These are phyloP conservation scores for Axinella damicornis DNA, from an alignment of 37 sponge, comb jelly and placozoan species.

Conservation along the genomic window DNA sequence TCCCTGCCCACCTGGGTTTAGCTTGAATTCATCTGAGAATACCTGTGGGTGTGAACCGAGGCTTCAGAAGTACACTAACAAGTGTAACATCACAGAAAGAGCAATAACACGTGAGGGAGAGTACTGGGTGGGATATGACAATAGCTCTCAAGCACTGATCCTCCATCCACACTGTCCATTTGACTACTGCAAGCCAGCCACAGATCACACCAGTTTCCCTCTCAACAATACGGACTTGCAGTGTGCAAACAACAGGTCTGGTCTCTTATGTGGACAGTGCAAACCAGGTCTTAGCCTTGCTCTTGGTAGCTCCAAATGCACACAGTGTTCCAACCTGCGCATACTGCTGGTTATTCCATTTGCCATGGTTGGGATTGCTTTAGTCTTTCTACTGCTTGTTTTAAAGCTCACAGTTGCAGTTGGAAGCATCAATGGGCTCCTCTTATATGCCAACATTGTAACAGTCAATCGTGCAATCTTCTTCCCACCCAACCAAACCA, in stretches of 20 bases:
- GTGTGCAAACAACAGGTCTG: constrained; percentile 4
- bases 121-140: background rate
- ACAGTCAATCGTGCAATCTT: constrained; percentile 7
- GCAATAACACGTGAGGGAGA: background rate
- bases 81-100: too few species aligned
- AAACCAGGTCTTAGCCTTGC: constrained; percentile 21
- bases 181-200: background rate
- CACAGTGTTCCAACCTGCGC: constrained; percentile 27
- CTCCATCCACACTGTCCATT: background rate
- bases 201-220: background rate
- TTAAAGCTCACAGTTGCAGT: constrained; percentile 41
- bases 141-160: background rate
- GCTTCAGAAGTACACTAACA: too few species aligned
- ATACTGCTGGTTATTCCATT: background rate
- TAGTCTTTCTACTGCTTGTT: constrained; percentile 30
- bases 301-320: constrained; percentile 24
- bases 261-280: constrained; percentile 46
- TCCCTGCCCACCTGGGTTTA: too few species aligned
- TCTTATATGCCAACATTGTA: constrained; percentile 38
- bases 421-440: constrained; percentile 27
- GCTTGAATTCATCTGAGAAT: too few species aligned
- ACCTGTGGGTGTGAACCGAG: too few species aligned
- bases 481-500: constrained; percentile 9
- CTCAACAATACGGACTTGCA: background rate
- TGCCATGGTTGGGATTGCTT: constrained; percentile 4